These are phyloP conservation scores for Caranx ignobilis DNA, from an alignment of 2,113 vertebrate genomes.

Conservation along the genomic window DNA sequence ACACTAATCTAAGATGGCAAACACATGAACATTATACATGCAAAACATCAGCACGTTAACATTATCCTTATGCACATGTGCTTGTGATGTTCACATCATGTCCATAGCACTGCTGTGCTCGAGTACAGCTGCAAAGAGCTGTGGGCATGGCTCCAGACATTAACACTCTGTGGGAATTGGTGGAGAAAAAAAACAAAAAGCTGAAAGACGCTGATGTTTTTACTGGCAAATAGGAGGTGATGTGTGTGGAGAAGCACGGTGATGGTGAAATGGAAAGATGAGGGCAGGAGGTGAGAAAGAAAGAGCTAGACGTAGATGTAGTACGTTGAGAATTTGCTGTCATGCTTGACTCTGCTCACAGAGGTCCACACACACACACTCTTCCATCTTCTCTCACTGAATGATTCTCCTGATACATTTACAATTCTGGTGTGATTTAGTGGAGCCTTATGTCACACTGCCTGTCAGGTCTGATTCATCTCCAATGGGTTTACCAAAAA, in stretches of 20 bases:
- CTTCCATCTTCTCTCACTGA: conserved; percentile 30
- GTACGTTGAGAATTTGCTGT: conserved; percentile 22
- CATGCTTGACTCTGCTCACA: conserved; percentile 6
- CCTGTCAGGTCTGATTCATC: conserved; percentile 67
- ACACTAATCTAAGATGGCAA: neutral
- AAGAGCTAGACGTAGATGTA: conserved; percentile 8
- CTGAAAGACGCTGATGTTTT: neutral
- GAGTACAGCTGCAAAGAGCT: neutral
- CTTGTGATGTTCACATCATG: neutral
- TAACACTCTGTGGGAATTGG: neutral
- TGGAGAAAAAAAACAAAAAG: neutral
- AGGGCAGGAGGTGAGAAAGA: conserved; percentile 4
- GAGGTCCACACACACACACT: conserved; percentile 23
- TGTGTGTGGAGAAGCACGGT: conserved; percentile 2
- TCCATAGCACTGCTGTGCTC: neutral
- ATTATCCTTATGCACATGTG: neutral
- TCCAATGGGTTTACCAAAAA: conserved; percentile 69
- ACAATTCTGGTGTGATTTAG: conserved; percentile 55
- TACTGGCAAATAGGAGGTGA: neutral
- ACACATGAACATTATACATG: neutral
- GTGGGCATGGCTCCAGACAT: neutral
- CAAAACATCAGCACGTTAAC: neutral
- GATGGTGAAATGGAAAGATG: conserved; percentile 11
- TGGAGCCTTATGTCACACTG: conserved; percentile 37
- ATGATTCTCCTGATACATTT: conserved; percentile 37